phyloP scores from a whole-genome alignment of 2,888 invertebrate genomes.

The Deilephila elpenor region DNA sequence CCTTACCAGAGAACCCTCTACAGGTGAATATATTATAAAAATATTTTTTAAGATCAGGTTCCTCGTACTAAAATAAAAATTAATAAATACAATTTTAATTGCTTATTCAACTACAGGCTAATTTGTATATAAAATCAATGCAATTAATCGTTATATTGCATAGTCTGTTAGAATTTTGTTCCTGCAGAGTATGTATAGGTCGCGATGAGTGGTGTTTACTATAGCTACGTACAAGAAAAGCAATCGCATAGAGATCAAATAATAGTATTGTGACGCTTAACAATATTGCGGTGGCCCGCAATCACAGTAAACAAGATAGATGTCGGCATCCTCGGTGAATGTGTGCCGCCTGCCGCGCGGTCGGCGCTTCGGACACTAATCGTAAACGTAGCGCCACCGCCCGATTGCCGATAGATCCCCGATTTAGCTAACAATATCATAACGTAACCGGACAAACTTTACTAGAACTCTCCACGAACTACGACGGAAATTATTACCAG shows the following conservation, averaged over 20 bases:
- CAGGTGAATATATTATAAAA: neutral
- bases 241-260: constrained; percentile 19
- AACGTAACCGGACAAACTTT: constrained; percentile 50
- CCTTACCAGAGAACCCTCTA: neutral
- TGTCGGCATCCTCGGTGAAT: constrained; percentile 31
- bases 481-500: neutral
- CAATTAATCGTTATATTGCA: no score
- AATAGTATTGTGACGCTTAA: constrained; percentile 21
- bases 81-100: no score
- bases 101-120: no score
- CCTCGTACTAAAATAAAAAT: no score
- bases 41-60: no score
- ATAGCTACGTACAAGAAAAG: neutral
- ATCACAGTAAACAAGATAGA: constrained; percentile 48
- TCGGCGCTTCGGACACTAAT: neutral
- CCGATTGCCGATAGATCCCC: constrained; percentile 50
- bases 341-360: neutral
- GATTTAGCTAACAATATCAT: constrained; percentile 63
- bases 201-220: neutral
- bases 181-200: neutral
- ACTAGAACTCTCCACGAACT: constrained; percentile 25
- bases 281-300: constrained; percentile 31
- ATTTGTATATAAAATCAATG: no score
- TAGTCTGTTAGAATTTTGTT: no score
- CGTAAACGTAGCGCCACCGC: constrained; percentile 42